phyloP scores from a whole-genome alignment of 2,113 vertebrate genomes.

The Eubucco bourcierii region DNA sequence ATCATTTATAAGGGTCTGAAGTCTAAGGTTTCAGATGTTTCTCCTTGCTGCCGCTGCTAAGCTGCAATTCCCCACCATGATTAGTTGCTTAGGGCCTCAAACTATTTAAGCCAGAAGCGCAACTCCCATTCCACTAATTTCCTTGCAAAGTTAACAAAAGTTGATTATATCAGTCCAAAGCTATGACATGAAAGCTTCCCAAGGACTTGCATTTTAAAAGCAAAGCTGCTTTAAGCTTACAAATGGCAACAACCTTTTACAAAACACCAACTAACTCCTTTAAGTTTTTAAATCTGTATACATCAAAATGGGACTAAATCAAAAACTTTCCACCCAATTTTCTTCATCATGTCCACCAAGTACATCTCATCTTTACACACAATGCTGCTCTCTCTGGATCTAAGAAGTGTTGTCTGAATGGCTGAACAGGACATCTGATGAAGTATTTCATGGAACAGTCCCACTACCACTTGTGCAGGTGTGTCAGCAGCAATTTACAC shows the following conservation, averaged over 20 bases:
- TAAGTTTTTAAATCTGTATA: neutral
- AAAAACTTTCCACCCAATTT: neutral
- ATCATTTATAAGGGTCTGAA: neutral
- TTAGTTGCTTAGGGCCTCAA: neutral
- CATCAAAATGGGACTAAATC: rapidly evolving
- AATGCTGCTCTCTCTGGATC: neutral
- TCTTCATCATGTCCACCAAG: neutral
- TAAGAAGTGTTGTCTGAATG: neutral
- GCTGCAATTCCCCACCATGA: neutral
- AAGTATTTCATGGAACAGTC: neutral
- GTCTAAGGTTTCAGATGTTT: neutral
- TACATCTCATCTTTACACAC: neutral
- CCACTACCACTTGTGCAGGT: neutral
- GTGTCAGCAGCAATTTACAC: neutral
- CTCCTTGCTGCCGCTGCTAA: neutral
- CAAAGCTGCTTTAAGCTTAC: neutral
- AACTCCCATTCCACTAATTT: neutral
- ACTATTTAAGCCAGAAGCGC: neutral
- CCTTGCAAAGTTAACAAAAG: neutral
- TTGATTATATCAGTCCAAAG: neutral
- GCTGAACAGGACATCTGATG: neutral
- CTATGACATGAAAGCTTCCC: neutral
- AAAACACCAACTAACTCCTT: neutral
- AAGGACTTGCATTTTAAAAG: neutral
- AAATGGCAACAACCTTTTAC: neutral